Base-by-base conservation (phyloP, 2,113 vertebrate genomes). In the Pycnonotus jocosus region DNA sequence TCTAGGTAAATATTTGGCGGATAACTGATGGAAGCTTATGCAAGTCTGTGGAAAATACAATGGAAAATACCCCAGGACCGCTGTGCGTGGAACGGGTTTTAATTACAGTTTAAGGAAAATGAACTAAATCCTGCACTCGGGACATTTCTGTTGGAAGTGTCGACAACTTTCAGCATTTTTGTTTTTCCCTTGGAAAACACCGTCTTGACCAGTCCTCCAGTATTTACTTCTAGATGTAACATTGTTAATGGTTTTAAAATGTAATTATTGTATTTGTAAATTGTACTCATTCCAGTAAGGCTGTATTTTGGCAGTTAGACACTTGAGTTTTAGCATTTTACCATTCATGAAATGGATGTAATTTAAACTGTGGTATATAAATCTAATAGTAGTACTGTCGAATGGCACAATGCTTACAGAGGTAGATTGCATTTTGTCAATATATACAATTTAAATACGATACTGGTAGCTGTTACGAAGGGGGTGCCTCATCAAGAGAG, bases 221-320 rank as follows among this genome's bases (percentile, higher is more conserved):
- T 99, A 99, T 99, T 99, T 98, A 98, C 98, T 98, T 98, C 96
- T 98, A 98, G 98, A 97, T 99, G 98, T 98, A 98, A 98, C 98
- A 98, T 99, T 97, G 98, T 99, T 98, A 98, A 98, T 98, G 98
- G 98, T 99, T 99, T 98, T 98, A 98, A 98, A 98, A 98, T 99
- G 98, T 99, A 98, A 99, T 98, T 98, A 99, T 98, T 97, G 99
- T 99, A 99, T 99, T 99, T 99, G 99, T 99, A 98, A 98, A 98
- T 98, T 97, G 98, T 99, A 98, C 97, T 98, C 98, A 99, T 99
- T 98, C 98, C 97, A 96, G 98, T 98, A 98, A 98, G 97, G 96
- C 97, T 97, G 97, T 98, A 97, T 97, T 97, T 97, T 96, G 97
- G 97, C 97, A 97, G 96, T 98, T 98, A 98, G 97, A 97, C 97